These are phyloP conservation scores for Drosophila kokeensis DNA, from an alignment of 2,888 invertebrate species.

Conservation along the genomic window DNA sequence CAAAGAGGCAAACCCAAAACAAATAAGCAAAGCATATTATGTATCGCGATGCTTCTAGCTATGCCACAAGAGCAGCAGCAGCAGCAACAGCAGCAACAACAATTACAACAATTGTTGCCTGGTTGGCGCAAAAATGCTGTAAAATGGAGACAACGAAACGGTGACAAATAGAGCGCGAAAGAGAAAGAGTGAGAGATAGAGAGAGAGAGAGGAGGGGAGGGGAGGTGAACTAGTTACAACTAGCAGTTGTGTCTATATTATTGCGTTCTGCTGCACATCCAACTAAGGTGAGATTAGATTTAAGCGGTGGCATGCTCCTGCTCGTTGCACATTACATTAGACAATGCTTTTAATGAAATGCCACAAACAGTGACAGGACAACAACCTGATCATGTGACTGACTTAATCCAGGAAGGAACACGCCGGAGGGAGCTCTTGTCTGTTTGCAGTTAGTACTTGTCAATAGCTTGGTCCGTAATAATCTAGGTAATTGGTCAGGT, in stretches of 20 bases:
- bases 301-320: not conserved
- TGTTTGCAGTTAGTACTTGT: not conserved
- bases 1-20: slow-evolving; percentile 38
- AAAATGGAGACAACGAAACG: slow-evolving; percentile 9
- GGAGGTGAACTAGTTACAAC: not conserved
- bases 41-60: slow-evolving; percentile 48
- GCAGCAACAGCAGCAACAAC: slow-evolving; percentile 13
- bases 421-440: too few species aligned
- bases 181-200: not conserved
- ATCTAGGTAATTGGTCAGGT: slow-evolving; percentile 24
- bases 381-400: not conserved
- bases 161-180: not conserved
- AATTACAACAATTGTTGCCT: slow-evolving; percentile 45
- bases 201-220: not conserved
- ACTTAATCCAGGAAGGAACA: not conserved
- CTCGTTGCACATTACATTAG: not conserved
- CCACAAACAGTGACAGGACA: slow-evolving; percentile 26
- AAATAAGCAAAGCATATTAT: slow-evolving; percentile 64
- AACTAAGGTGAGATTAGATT: slow-evolving; percentile 18
- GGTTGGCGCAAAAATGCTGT: slow-evolving; percentile 46
- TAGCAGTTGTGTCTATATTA: not conserved
- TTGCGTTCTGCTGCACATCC: slow-evolving; percentile 36
- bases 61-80: slow-evolving; percentile 37
- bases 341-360: slow-evolving; percentile 42
- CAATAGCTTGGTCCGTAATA: slow-evolving; percentile 7